Evolutionary conservation across 1,140 invertebrate genomes (phyloP).

Genomic region (Diprion similis): DNA sequence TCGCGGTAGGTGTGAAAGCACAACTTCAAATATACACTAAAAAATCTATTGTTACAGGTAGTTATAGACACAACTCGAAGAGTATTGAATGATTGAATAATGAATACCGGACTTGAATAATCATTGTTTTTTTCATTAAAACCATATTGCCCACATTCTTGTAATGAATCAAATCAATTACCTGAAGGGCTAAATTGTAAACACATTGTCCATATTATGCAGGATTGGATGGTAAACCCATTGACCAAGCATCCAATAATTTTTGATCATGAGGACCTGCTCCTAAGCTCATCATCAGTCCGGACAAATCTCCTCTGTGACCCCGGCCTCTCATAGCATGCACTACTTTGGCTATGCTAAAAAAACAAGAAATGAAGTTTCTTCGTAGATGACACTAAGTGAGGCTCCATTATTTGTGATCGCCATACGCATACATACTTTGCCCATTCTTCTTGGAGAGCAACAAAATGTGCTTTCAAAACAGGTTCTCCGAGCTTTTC

Average conservation of each 20-base stretch:
- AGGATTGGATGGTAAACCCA: slow-evolving; percentile 54
- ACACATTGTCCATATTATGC: slow-evolving; percentile 32
- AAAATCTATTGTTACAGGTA: neutral
- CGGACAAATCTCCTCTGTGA: slow-evolving; percentile 46
- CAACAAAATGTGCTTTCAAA: slow-evolving; percentile 53
- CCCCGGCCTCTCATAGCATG: slow-evolving; percentile 51
- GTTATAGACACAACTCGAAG: neutral
- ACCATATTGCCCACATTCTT: neutral
- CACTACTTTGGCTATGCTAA: slow-evolving; percentile 56
- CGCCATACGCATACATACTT: slow-evolving; percentile 43
- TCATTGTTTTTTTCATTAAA: neutral
- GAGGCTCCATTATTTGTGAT: neutral
- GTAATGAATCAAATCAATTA: neutral
- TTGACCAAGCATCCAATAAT: slow-evolving; percentile 56
- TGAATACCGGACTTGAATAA: neutral
- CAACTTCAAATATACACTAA: neutral
- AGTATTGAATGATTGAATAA: neutral
- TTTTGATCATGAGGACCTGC: slow-evolving; percentile 56
- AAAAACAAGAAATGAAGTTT: slow-evolving; percentile 22
- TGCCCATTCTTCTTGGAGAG: slow-evolving; percentile 60
- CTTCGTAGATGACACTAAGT: neutral
- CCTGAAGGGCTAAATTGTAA: neutral
- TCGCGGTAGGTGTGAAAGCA: neutral
- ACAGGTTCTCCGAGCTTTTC: slow-evolving; percentile 53
- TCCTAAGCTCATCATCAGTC: slow-evolving; percentile 57